Conservation (phyloP, 2,797 vertebrate genomes). For the Acestrorhynchus altus region DNA sequence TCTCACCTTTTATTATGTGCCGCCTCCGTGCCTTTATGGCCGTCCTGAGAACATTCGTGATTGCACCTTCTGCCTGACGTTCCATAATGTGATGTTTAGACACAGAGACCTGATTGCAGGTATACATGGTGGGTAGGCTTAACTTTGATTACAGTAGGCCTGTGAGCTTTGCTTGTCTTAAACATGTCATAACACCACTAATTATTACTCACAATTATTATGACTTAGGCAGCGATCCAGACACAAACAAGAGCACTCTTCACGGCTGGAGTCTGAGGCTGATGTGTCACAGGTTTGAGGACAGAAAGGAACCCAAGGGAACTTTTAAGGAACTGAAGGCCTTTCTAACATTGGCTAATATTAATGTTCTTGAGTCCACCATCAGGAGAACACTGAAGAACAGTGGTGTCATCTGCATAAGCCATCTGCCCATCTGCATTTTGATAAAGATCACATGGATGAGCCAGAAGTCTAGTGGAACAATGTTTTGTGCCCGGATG, state of each 20-base stretch:
- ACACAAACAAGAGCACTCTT: slow-evolving; percentile 4
- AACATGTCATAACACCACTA: neutral
- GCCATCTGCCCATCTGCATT: too few relatives aligned
- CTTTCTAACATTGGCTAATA: too few relatives aligned
- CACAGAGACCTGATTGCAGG: neutral
- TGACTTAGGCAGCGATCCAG: slow-evolving; percentile 17
- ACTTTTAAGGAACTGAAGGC: too few relatives aligned
- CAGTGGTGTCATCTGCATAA: too few relatives aligned
- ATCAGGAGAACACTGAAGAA: too few relatives aligned
- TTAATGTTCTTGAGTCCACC: too few relatives aligned
- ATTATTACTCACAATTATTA: slow-evolving; percentile 3
- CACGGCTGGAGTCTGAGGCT: neutral
- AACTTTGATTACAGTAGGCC: slow-evolving; percentile 1
- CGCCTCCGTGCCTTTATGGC: neutral
- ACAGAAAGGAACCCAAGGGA: too few relatives aligned
- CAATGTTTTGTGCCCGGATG: too few relatives aligned
- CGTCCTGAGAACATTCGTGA: neutral
- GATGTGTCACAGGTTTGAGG: slow-evolving; percentile 1
- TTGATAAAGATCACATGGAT: too few relatives aligned
- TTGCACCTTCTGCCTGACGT: neutral
- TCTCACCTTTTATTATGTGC: slow-evolving; percentile 7
- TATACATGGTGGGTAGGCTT: neutral
- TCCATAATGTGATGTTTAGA: slow-evolving; percentile 4
- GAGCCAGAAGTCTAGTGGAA: too few relatives aligned
- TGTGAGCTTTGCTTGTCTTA: neutral